phyloP scores from a whole-genome alignment of 2,797 vertebrate genomes.

The Macropus fuliginosus region DNA sequence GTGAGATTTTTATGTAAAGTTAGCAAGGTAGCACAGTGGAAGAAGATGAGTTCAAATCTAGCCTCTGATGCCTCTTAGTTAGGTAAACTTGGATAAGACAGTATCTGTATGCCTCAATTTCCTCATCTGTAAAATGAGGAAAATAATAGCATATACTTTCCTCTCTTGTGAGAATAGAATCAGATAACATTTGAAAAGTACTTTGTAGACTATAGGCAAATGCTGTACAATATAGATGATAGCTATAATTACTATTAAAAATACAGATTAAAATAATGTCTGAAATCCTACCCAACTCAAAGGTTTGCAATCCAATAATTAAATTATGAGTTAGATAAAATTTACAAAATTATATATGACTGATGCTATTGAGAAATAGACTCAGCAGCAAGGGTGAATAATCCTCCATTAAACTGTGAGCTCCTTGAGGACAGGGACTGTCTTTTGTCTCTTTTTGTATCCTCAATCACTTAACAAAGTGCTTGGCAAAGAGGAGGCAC shows the following conservation, averaged over 20 bases:
- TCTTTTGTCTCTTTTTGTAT: no score
- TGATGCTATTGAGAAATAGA: neutral
- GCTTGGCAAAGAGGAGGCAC: neutral
- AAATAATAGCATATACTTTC: neutral
- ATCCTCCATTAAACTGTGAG: neutral
- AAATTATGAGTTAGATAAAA: neutral
- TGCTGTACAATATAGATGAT: neutral
- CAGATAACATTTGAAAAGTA: neutral
- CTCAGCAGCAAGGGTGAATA: neutral
- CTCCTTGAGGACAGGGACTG: neutral
- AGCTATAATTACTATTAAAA: neutral
- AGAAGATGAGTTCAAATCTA: neutral
- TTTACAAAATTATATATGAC: neutral
- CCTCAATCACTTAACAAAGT: neutral
- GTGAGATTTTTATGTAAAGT: neutral
- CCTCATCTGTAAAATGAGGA: neutral
- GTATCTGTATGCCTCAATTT: neutral
- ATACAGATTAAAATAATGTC: neutral
- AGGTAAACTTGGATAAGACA: neutral
- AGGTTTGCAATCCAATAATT: neutral
- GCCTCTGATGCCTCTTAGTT: neutral
- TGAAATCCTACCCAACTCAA: neutral
- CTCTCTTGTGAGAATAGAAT: neutral
- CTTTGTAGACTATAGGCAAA: neutral
- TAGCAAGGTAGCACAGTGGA: neutral